A percentile compares a stretch with the other conserved stretches of the same genome.
These are phyloP conservation scores for Phrynosoma blainvillii DNA, from an alignment of 2,113 vertebrate genomes.

Conservation along the genomic window DNA sequence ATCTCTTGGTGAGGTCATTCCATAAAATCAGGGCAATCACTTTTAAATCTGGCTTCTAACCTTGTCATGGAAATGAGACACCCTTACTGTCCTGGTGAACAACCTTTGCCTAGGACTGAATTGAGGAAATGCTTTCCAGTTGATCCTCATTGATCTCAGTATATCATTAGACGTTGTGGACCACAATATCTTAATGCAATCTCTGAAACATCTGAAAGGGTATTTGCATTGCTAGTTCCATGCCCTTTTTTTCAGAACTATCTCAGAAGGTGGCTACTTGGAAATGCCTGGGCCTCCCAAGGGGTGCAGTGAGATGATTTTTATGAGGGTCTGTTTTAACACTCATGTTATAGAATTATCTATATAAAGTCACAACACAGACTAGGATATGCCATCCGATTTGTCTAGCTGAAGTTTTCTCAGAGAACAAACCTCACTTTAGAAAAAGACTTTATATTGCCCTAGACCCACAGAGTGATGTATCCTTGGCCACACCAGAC, in stretches of 20 bases:
- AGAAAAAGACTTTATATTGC: too few relatives aligned
- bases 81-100: not conserved
- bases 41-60: not conserved
- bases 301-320: too few relatives aligned
- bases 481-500: too few relatives aligned
- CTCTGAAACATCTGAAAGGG: not conserved
- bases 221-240: not conserved
- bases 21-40: not conserved
- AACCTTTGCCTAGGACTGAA: not conserved
- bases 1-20: not conserved
- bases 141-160: not conserved
- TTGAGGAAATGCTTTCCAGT: not conserved
- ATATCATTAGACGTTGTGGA: not conserved
- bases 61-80: not conserved
- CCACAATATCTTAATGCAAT: not conserved
- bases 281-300: not conserved
- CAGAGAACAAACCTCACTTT: too few relatives aligned
- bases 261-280: not conserved
- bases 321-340: not conserved
- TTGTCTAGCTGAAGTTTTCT: too few relatives aligned
- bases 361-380: not conserved
- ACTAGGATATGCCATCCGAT: too few relatives aligned
- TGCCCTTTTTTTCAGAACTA: not conserved
- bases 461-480: too few relatives aligned
- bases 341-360: not conserved